These are phyloP conservation scores for Chanos chanos DNA, from an alignment of 2,797 vertebrate species.

Conservation along the genomic window DNA sequence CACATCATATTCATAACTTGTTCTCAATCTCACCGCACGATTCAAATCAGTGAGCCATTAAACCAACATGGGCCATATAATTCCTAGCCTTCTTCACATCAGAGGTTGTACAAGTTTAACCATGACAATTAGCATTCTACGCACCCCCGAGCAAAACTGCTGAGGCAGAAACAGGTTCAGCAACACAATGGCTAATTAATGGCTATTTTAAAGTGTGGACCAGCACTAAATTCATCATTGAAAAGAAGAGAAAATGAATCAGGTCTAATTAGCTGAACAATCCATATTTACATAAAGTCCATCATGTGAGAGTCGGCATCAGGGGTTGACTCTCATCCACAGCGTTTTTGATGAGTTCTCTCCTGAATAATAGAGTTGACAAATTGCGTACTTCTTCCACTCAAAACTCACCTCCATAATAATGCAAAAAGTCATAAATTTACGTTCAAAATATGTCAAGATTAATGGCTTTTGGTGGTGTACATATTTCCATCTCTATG, in stretches of 20 bases:
- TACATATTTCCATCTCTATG: too few species aligned
- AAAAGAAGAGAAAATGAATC: slow-evolving; percentile 73
- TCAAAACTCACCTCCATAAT: neutral
- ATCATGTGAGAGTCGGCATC: slow-evolving; percentile 22
- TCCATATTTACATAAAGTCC: slow-evolving; percentile 57
- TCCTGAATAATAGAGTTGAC: slow-evolving; percentile 15
- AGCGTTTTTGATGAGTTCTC: too few species aligned
- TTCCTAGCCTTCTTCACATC: slow-evolving; percentile 33
- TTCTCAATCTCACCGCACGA: too few species aligned
- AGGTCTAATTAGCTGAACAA: slow-evolving; percentile 72
- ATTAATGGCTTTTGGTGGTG: slow-evolving; percentile 5
- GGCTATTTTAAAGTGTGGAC: slow-evolving; percentile 74
- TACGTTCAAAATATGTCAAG: slow-evolving; percentile 23
- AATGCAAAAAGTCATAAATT: slow-evolving; percentile 15
- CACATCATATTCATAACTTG: neutral
- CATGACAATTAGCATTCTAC: slow-evolving; percentile 76
- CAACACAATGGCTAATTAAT: slow-evolving; percentile 80
- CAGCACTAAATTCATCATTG: slow-evolving; percentile 71
- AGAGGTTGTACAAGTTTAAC: slow-evolving; percentile 62
- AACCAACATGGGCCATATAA: slow-evolving; percentile 31
- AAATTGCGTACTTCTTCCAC: slow-evolving; percentile 20
- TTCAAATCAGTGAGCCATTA: slow-evolving; percentile 52
- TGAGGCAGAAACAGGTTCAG: slow-evolving; percentile 60
- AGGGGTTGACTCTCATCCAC: slow-evolving; percentile 23
- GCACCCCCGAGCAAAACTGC: slow-evolving; percentile 72